Percentiles rank a stretch among this genome's conserved stretches.
Conservation (phyloP, 2,113 vertebrate species). For the Sporophila hypoxantha region DNA sequence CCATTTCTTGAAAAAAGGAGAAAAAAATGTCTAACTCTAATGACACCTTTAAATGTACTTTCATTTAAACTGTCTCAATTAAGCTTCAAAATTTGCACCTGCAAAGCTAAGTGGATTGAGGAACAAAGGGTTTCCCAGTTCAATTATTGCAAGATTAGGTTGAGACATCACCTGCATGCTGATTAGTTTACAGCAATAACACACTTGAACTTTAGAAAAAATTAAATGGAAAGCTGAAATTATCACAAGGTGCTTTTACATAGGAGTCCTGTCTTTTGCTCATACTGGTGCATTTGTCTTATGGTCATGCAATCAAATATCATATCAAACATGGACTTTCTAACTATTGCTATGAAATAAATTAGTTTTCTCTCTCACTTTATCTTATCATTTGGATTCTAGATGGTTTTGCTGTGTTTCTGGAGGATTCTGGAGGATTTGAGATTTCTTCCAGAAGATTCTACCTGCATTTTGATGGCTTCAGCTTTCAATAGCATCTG, state of each 20-base stretch:
- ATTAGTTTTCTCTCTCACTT: neutral
- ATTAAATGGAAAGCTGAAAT: neutral
- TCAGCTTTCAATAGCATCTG: neutral
- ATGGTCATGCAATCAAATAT: neutral
- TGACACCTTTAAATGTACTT: neutral
- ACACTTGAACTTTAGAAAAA: neutral
- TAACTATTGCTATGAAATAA: neutral
- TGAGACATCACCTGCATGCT: neutral
- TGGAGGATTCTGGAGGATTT: neutral
- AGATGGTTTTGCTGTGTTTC: neutral
- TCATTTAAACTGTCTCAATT: neutral
- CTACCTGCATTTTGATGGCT: neutral
- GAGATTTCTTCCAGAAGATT: neutral
- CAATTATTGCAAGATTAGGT: neutral
- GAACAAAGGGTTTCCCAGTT: neutral
- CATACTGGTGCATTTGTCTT: neutral
- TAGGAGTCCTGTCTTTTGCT: neutral
- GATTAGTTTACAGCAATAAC: neutral
- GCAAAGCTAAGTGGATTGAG: neutral
- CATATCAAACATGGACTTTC: neutral
- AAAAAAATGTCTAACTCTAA: neutral
- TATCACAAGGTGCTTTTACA: neutral
- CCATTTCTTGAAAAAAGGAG: neutral
- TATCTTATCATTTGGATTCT: neutral
- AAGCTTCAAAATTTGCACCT: neutral